Conservation (phyloP, 2,888 invertebrate species). For the Colostygia pectinataria region DNA sequence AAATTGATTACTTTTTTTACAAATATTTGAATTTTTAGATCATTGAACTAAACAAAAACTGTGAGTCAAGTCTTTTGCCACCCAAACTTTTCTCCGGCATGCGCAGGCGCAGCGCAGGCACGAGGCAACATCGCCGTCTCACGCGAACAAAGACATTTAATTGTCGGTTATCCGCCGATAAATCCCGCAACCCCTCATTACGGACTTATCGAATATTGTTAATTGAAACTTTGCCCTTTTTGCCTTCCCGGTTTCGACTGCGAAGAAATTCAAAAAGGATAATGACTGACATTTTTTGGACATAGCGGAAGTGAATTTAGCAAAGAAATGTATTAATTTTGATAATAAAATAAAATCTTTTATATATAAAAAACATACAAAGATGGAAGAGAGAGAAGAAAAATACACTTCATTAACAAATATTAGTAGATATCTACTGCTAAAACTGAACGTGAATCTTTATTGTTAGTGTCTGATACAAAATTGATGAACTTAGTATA, state of each 20-base stretch:
- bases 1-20: too few species aligned
- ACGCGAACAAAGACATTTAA: slow-evolving; percentile 76
- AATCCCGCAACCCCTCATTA: slow-evolving; percentile 78
- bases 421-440: too few species aligned
- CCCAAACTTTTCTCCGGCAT: slow-evolving; percentile 35
- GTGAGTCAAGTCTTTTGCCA: not conserved
- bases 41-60: slow-evolving; percentile 12
- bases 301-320: slow-evolving; percentile 10
- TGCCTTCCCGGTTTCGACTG: slow-evolving; percentile 29
- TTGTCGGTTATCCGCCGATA: slow-evolving; percentile 74
- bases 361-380: too few species aligned
- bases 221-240: slow-evolving; percentile 75
- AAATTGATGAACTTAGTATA: too few species aligned
- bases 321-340: too few species aligned
- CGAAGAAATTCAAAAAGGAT: slow-evolving; percentile 10
- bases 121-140: slow-evolving; percentile 27
- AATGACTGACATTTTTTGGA: slow-evolving; percentile 7
- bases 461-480: too few species aligned
- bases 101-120: slow-evolving; percentile 39
- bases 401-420: too few species aligned
- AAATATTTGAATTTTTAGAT: not conserved
- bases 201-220: slow-evolving; percentile 73
- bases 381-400: too few species aligned
- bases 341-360: too few species aligned
- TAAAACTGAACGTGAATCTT: too few species aligned